Evolutionary conservation across 2,113 vertebrate species (phyloP), one percentile per base, ranked within the genome.

Genomic region (Amphilophus citrinellus): DNA sequence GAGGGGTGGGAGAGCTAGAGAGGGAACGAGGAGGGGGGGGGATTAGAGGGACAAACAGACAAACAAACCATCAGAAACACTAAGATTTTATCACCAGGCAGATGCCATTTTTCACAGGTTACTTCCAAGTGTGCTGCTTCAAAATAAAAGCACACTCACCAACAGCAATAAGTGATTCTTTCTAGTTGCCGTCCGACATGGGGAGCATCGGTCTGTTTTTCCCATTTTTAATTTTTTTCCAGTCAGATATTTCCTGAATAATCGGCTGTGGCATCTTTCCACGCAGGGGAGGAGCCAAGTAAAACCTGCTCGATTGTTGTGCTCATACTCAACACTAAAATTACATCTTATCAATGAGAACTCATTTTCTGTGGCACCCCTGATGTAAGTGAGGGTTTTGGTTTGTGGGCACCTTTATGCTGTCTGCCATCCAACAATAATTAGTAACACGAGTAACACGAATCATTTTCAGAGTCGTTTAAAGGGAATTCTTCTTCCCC

Each of bases 41-140:
- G 56, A 32, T 84, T 50, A 39, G 27, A 79, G 57, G 73, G 78
- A 61, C 62, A 2, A 61, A 56, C 15, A 77, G 32, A 76, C 13
- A 35, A 53, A 53, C 6, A 71, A 76, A 53, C 44, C 15, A 5
- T 56, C 32, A 68, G 59, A 63, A 47, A 27, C 27, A 5, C 22
- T 47, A 59, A 53, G 50, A 58, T 71, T 76, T 83, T 80, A 63
- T 56, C 80, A 83, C 58, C 83, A 76, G 65, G 57, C 79, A 76
- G 65, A 84, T 77, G 61, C 59, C 57, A 58, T 39, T 50, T 78
- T 47, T 84, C 63, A 77, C 61, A 73, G 61, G 77, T 89, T 73
- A 65, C 50, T 80, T 77, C 63, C 20, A 77, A 75, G 62, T 68
- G 76, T 61, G 61, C 66, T 2, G n/a, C 32, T 83, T 73, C 44